Evolutionary conservation across 2,888 invertebrate species (phyloP).

Genomic region (Papilio gigon): DNA sequence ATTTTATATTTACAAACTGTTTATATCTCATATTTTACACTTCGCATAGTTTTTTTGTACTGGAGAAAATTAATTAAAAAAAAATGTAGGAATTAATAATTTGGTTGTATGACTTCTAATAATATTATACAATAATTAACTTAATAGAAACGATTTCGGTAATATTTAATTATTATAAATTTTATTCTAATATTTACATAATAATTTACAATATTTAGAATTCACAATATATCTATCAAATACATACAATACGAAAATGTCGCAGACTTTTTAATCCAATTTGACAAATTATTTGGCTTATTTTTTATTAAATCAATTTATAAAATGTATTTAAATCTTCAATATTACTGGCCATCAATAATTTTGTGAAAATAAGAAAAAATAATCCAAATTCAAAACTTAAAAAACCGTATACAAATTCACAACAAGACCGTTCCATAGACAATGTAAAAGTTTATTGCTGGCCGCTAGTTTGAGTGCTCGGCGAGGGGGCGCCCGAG

Average conservation of each 20-base stretch:
- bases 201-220: constrained; percentile 49
- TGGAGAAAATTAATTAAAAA: constrained; percentile 49
- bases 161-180: constrained; percentile 44
- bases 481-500: constrained; percentile 69
- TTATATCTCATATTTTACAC: constrained; percentile 51
- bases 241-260: constrained; percentile 18
- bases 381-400: constrained; percentile 32
- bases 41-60: constrained; percentile 58
- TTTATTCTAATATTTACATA: constrained; percentile 50
- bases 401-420: constrained; percentile 36
- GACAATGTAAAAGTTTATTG: constrained; percentile 49
- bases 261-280: constrained; percentile 26
- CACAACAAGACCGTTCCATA: constrained; percentile 16
- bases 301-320: neutral
- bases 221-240: constrained; percentile 44
- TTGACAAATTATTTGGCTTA: constrained; percentile 38
- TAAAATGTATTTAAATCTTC: neutral
- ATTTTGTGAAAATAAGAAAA: neutral
- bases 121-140: constrained; percentile 55
- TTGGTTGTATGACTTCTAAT: constrained; percentile 58
- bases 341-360: constrained; percentile 19
- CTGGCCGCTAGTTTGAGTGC: constrained; percentile 62
- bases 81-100: constrained; percentile 39
- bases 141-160: constrained; percentile 48
- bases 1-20: constrained; percentile 58